These are phyloP conservation scores for Isurus oxyrinchus DNA, from an alignment of 2,113 vertebrate species.

Conservation along the genomic window DNA sequence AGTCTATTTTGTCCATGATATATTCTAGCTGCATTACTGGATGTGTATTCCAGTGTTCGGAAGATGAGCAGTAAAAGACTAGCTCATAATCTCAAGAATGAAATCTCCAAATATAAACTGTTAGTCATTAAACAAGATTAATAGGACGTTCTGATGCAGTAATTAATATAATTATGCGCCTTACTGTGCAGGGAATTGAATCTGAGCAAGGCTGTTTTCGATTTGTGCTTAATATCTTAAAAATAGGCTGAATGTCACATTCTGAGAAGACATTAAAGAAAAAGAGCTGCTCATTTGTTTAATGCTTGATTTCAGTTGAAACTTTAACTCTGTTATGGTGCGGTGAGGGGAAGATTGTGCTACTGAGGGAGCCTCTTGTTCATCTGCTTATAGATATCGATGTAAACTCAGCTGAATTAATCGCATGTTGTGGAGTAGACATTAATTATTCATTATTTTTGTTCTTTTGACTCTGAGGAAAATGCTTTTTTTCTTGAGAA, in stretches of 20 bases:
- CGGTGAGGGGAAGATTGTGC: background rate
- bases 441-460: background rate
- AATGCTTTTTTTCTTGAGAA: background rate
- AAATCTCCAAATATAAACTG: background rate
- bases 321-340: background rate
- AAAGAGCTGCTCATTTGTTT: background rate
- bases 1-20: background rate
- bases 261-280: background rate
- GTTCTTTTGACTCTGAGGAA: background rate
- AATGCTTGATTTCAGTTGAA: background rate
- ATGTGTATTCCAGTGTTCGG: background rate
- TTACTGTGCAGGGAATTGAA: background rate
- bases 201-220: background rate
- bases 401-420: background rate
- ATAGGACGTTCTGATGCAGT: background rate
- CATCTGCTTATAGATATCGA: background rate
- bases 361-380: background rate
- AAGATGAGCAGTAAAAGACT: conserved; percentile 2
- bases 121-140: conserved; percentile 10
- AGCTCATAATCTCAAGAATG: background rate
- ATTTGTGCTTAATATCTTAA: background rate
- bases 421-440: background rate
- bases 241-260: background rate
- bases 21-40: background rate
- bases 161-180: background rate